Percentiles rank a stretch among this genome's conserved stretches.
Evolutionary conservation across 1,140 invertebrate genomes (phyloP).

Genomic region (Drosophila tropicalis): DNA sequence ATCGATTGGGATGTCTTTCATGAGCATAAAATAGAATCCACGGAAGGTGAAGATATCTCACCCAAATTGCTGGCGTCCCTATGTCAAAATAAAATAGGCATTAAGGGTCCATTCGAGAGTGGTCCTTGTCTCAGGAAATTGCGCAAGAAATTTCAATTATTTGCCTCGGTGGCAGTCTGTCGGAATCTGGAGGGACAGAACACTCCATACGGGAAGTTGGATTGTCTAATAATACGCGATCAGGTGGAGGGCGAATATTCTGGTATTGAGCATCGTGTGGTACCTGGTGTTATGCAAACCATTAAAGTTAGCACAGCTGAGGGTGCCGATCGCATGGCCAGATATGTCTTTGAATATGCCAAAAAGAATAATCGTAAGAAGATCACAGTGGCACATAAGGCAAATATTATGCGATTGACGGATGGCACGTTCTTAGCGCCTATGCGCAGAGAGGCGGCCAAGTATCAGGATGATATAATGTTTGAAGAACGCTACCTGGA

Average conservation of each 20-base stretch:
- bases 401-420: constrained; percentile 64
- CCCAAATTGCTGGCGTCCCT: constrained; percentile 36
- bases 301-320: constrained; percentile 62
- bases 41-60: constrained; percentile 11
- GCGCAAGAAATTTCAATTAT: constrained; percentile 50
- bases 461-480: not conserved
- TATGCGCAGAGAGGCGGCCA: constrained; percentile 40
- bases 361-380: constrained; percentile 34
- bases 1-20: constrained; percentile 46
- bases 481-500: constrained; percentile 71
- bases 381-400: constrained; percentile 67
- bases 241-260: constrained; percentile 66
- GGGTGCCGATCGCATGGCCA: constrained; percentile 43
- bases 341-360: constrained; percentile 52
- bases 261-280: constrained; percentile 63
- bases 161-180: constrained; percentile 49
- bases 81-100: constrained; percentile 41
- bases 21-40: not conserved
- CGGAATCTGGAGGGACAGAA: constrained; percentile 41
- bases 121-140: constrained; percentile 29
- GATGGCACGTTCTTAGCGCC: constrained; percentile 58
- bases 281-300: constrained; percentile 61
- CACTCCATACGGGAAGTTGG: constrained; percentile 36
- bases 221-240: constrained; percentile 60
- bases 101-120: constrained; percentile 48